Evolutionary conservation across 1,140 invertebrate species (phyloP), one percentile per base, ranked within the genome.

Genomic region (Conus ventricosus): DNA sequence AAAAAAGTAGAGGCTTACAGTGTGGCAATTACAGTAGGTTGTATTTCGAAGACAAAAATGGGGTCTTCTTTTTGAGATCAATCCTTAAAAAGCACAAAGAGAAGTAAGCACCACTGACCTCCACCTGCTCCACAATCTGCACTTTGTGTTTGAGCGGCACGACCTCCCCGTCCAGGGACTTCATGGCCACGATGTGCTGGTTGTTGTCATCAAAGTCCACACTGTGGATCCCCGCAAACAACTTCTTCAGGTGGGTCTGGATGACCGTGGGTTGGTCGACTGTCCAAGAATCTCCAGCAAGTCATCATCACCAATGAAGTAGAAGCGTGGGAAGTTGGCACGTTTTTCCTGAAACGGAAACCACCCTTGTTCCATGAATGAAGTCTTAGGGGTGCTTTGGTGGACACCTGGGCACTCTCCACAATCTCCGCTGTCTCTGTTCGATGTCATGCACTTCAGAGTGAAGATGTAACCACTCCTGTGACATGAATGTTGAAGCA

Each of bases 221-320:
- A 86, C 92, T 96, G 92, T 96, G 93, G 87, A 99, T 97, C 5
- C 99, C 99, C 87, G 98, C 97, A 95, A 99, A 99, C 23, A 99
- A 95, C 95, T 99, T 99, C 92, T 98, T 98, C 90, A 99, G 96
- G 95, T 99, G 98, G 0, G 97, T 96, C 95, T 99, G 98, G 93
- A 99, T 97, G 0, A 99, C 97, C 57, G 96, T 96, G 84, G 97
- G 92, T 98, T 98, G 0, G 97, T 98, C 0, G 96, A 94, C 95
- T 98, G 98, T 0, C 98, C 98, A 0, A 99, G 95, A 85, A 99
- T 96, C 96, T 99, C 98, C 55, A 99, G 95, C 67, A 99, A 96
- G 96, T 99, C 99, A 93, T 99, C 99, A 94, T 99, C 99, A 91
- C 98, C 98, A 90, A 99, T 96, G 93, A 99, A 99, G 93, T 99